These are phyloP conservation scores for Melozone crissalis DNA, from an alignment of 2,113 vertebrate species.

Conservation along the genomic window DNA sequence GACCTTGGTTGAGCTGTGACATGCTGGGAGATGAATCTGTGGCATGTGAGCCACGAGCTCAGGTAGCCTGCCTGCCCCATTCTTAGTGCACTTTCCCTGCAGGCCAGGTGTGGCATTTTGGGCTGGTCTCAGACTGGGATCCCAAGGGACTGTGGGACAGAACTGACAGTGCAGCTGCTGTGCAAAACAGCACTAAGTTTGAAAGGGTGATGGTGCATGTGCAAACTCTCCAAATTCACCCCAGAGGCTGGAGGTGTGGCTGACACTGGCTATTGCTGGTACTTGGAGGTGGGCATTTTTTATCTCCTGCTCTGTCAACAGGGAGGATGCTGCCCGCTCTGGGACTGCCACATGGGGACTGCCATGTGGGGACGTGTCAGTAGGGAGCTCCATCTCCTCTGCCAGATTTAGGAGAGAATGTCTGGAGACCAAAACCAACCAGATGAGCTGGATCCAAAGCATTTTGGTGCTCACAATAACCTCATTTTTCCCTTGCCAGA, in stretches of 20 bases:
- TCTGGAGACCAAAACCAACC: neutral
- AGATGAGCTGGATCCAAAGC: neutral
- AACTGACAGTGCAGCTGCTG: neutral
- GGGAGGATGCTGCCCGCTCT: neutral
- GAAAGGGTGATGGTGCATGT: neutral
- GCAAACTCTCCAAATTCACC: neutral
- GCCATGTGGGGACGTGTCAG: rapidly evolving
- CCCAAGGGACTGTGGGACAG: neutral
- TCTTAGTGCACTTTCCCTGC: neutral
- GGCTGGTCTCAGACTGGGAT: neutral
- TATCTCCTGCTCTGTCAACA: rapidly evolving
- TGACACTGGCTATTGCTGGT: rapidly evolving
- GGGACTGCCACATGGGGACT: neutral
- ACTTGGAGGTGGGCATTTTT: neutral
- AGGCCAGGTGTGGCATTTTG: neutral
- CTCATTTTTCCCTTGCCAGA: neutral
- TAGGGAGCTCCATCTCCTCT: neutral
- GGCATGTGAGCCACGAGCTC: neutral
- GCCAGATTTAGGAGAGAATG: neutral
- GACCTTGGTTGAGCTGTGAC: neutral
- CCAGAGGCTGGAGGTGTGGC: neutral
- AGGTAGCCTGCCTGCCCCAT: neutral
- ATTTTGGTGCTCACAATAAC: neutral
- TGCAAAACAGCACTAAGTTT: neutral
- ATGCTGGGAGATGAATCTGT: rapidly evolving